These are phyloP conservation scores for Orthosia incerta DNA, from an alignment of 2,888 invertebrate genomes.

Conservation along the genomic window DNA sequence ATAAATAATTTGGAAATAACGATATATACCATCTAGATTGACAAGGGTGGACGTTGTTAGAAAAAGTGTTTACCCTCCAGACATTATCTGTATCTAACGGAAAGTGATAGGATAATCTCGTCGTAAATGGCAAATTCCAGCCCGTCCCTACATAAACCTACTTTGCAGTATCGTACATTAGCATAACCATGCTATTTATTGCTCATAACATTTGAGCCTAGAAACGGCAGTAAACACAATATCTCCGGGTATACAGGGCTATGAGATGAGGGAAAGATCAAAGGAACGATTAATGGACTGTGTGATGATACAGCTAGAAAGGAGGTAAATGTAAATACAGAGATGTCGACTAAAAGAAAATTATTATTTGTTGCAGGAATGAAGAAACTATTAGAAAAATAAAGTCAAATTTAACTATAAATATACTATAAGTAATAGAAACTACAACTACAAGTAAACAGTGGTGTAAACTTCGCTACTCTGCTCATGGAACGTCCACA, in stretches of 20 bases:
- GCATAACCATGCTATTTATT: conserved; percentile 41
- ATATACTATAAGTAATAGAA: neutral
- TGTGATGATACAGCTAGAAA: neutral
- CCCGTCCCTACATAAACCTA: conserved; percentile 16
- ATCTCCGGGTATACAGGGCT: conserved; percentile 30
- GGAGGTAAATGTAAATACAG: neutral
- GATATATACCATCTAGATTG: neutral
- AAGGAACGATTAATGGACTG: neutral
- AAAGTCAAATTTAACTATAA: neutral
- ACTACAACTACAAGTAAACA: no score
- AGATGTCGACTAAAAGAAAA: neutral
- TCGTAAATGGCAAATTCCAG: conserved; percentile 16
- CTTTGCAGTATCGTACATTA: conserved; percentile 15
- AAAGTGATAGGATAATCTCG: conserved; percentile 16
- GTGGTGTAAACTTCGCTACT: no score
- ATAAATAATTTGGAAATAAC: no score
- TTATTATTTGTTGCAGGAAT: neutral
- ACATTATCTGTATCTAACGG: neutral
- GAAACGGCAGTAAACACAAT: conserved; percentile 44
- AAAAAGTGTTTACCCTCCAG: neutral
- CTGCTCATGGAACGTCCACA: neutral
- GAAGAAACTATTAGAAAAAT: neutral
- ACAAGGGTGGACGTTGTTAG: neutral
- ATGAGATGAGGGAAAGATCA: neutral
- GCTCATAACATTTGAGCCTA: conserved; percentile 38